Base-by-base conservation (phyloP, 2,888 invertebrate genomes). In the Dusona sp. region DNA sequence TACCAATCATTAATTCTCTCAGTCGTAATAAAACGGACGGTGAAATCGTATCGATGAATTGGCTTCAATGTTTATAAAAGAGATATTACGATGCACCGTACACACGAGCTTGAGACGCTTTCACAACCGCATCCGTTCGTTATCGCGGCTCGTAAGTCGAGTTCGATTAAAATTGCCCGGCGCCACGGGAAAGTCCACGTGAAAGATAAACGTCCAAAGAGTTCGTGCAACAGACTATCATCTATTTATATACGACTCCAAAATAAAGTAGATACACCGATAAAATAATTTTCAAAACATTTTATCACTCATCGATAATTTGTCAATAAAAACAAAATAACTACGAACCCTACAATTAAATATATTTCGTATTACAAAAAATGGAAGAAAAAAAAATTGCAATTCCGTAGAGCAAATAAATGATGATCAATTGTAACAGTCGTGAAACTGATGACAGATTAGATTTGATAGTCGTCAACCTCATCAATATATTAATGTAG, bases 101-200 rank as follows among this genome's bases (percentile, higher is more conserved):
- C 72, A 65, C 61, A 13, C 65, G 78, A 68, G 67, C 67, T 8
- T n/a, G 68, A 77, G 86, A 77, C 75, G 86, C 86, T 86, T 86
- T 86, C 86, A 86, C 86, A 86, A 86, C 83, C 86, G 86, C 86
- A 83, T 86, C 86, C 83, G 83, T 86, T 86, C 86, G 86, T 86
- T 86, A 86, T 86, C 86, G 79, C 70, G 36, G 45, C 86, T 86
- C 86, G 86, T 86, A 83, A 83, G 83, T 83, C 79, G 83, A 80
- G 79, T 83, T 75, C 86, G 86, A 86, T 86, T 86, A 83, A 86
- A 86, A 86, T 86, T 86, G 86, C 83, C 86, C 75, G 86, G 86
- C 85, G 85, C 86, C 86, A 86, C 86, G 86, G 75, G 86, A 86
- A 86, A 86, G 86, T 86, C 79, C 79, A 29, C 61, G 25, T 29